These are phyloP conservation scores for Parascotia fuliginaria DNA, from an alignment of 2,888 invertebrate genomes.

Conservation along the genomic window DNA sequence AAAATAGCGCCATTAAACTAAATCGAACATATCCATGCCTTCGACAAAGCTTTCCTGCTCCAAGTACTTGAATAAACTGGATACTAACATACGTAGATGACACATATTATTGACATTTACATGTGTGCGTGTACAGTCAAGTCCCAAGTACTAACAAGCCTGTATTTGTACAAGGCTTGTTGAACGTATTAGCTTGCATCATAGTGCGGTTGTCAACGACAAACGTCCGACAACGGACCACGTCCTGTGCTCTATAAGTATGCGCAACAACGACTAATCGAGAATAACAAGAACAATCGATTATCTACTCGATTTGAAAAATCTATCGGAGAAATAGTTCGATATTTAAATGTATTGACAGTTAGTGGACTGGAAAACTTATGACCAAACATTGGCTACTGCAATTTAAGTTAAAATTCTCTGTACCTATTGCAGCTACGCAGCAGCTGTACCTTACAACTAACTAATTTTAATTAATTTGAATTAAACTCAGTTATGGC, in stretches of 20 bases:
- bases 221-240: slow-evolving; percentile 34
- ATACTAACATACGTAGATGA: slow-evolving; percentile 1
- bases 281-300: slow-evolving; percentile 42
- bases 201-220: slow-evolving; percentile 46
- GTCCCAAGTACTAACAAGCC: slow-evolving; percentile 31
- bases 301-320: slow-evolving; percentile 34
- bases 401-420: too few relatives aligned
- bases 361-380: not conserved
- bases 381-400: not conserved
- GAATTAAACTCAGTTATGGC: too few relatives aligned
- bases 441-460: too few relatives aligned
- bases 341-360: slow-evolving; percentile 1
- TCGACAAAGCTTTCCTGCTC: slow-evolving; percentile 8
- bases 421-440: too few relatives aligned
- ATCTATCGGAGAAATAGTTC: slow-evolving; percentile 22
- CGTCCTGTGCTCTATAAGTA: slow-evolving; percentile 44
- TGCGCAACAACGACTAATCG: slow-evolving; percentile 41
- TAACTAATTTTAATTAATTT: too few relatives aligned
- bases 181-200: slow-evolving; percentile 46
- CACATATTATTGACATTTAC: slow-evolving; percentile 1
- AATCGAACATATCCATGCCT: not conserved
- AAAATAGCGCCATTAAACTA: not conserved
- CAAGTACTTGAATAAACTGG: not conserved
- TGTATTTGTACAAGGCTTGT: slow-evolving; percentile 40
- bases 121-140: slow-evolving; percentile 10